Evolutionary conservation across 2,888 invertebrate species (phyloP), one percentile per base, ranked within the genome.

Genomic region (Tridacna crocea): DNA sequence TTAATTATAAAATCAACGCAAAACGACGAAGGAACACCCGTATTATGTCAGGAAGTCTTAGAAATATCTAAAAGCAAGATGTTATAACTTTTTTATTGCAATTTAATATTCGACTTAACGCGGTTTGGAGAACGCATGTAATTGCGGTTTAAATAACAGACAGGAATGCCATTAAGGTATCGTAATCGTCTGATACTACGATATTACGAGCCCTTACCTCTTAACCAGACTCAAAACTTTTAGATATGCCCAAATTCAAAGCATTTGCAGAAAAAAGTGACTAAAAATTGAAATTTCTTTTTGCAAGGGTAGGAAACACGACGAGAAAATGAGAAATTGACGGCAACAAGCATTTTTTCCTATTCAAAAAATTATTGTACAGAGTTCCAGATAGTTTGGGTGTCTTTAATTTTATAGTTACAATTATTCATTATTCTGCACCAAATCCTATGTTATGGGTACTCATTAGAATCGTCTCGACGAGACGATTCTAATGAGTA

Each of bases 1-100:
- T 70, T 70, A 70, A 70, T 70, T 70, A 70, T 70, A 17, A 70
- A 26, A 70, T 70, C 70, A 70, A 47, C 22, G 12, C 27, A 70
- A 48, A 70, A 36, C 47, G 70, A 36, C 6, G 48, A 15, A n/a
- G 27, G 46, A 66, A 66, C 27, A 36, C 61, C 61, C 61, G 61
- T 61, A 24, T 24, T 22, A n/a, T 51, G 51, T 70, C 70, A 70
- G 70, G 70, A 70, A 51, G 47, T 51, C 70, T 70, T 70, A 70
- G 70, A 22, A 70, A 70, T 51, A 36, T 6, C n/a, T 51, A 13
- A 22, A 24, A 48, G 70, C 51, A 51, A 48, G 51, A 51, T 47
- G 48, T 70, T 48, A 70, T 51, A 24, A 51, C 26, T 22, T 68
- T 36, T 70, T 51, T 70, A 70, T 70, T 70, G 51, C 46, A 47